These are phyloP conservation scores for Plecotus auritus DNA, from an alignment of 2,113 vertebrate species.

Conservation along the genomic window DNA sequence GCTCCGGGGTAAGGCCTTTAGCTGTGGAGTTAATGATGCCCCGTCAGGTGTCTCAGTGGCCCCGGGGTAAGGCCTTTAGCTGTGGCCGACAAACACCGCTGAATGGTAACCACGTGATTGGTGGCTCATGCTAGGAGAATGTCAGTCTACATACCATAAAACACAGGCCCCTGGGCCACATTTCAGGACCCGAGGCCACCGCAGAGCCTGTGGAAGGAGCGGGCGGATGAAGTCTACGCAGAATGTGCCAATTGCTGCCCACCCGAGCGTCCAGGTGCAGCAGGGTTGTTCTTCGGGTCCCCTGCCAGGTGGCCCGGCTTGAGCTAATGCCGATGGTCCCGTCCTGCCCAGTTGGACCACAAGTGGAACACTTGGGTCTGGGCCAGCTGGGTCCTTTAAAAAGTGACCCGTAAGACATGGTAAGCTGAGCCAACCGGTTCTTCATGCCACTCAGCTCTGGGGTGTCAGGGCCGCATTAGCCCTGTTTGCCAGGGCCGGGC, in stretches of 20 bases:
- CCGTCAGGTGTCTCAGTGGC: accelerated
- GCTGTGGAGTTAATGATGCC: background rate
- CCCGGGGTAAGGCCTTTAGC: background rate
- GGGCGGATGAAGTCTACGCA: accelerated
- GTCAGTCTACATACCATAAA: no score
- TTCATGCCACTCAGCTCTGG: accelerated
- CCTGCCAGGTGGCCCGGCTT: background rate
- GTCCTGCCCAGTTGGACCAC: no score
- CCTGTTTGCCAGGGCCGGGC: accelerated
- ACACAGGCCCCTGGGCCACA: background rate
- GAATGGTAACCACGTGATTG: background rate
- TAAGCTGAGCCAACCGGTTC: no score
- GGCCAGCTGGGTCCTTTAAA: background rate
- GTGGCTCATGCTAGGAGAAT: background rate
- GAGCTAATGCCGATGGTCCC: background rate
- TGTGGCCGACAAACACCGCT: background rate
- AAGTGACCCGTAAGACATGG: background rate
- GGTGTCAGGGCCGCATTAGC: accelerated
- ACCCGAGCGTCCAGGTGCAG: accelerated
- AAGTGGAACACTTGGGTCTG: background rate
- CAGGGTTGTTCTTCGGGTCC: no score
- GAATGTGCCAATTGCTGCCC: accelerated
- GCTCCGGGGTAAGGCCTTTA: background rate
- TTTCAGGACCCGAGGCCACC: background rate
- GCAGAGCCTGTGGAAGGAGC: background rate